Conservation (phyloP, 2,888 invertebrate species). For the Leptopterna dolabrata region DNA sequence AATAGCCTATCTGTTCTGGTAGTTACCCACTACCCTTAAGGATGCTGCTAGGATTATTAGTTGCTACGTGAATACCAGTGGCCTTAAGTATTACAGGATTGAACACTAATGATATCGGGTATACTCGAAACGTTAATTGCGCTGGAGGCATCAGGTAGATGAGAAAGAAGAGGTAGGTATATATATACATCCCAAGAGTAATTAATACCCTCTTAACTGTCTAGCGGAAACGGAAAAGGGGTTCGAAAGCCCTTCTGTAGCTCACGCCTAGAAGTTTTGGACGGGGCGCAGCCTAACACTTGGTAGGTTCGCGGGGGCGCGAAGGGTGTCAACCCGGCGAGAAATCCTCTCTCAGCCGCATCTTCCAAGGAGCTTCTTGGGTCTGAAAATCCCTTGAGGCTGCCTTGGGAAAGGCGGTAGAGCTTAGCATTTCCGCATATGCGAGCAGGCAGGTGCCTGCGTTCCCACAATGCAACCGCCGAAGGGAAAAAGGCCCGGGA, state of each 20-base stretch:
- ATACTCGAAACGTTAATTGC: too few relatives aligned
- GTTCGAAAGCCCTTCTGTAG: background rate
- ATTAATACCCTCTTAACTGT: slow-evolving; percentile 39
- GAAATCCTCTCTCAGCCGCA: background rate
- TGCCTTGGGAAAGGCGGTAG: background rate
- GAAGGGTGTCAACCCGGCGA: background rate
- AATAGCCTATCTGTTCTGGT: too few relatives aligned
- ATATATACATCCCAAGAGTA: background rate
- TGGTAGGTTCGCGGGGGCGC: background rate
- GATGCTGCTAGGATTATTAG: too few relatives aligned
- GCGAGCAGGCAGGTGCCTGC: slow-evolving; percentile 54
- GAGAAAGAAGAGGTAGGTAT: background rate
- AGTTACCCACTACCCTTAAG: too few relatives aligned
- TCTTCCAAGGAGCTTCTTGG: background rate
- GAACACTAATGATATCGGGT: too few relatives aligned
- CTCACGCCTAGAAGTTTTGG: background rate
- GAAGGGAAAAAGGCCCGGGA: background rate
- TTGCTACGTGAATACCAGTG: too few relatives aligned
- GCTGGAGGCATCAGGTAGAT: background rate
- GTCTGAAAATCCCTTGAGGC: background rate
- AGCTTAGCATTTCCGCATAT: slow-evolving; percentile 57
- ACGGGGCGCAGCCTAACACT: background rate
- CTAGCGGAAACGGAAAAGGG: background rate
- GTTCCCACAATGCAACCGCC: slow-evolving; percentile 50
- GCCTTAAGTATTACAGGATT: too few relatives aligned